phyloP scores from a whole-genome alignment of 1,140 invertebrate genomes.

The Micrasema minimum region DNA sequence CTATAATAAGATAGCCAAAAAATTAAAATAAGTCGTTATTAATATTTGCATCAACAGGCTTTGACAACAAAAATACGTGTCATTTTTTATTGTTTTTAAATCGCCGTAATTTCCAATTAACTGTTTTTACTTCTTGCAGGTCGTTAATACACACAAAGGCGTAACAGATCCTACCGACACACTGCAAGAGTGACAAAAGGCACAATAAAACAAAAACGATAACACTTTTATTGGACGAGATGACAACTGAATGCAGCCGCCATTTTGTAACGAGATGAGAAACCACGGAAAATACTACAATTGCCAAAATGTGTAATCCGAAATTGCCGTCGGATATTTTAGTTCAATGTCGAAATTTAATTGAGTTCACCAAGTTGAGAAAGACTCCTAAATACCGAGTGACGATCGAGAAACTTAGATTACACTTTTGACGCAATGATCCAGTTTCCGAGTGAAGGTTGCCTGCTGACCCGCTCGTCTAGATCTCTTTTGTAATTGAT shows the following conservation, averaged over 20 bases:
- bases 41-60: no score
- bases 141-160: no score
- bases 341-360: constrained; percentile 38
- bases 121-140: no score
- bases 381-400: constrained; percentile 30
- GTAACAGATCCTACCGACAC: no score
- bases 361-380: constrained; percentile 29
- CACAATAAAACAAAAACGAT: no score
- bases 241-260: background rate
- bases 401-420: constrained; percentile 36
- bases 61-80: no score
- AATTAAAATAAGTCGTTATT: no score
- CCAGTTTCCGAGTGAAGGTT: constrained; percentile 38
- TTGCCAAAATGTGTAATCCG: constrained; percentile 34
- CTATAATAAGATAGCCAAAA: no score
- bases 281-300: constrained; percentile 20
- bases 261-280: constrained; percentile 27
- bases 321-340: constrained; percentile 30
- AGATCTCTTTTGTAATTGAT: constrained; percentile 30
- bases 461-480: constrained; percentile 36
- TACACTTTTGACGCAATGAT: constrained; percentile 32
- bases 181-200: no score
- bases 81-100: no score
- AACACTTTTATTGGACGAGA: constrained; percentile 1
- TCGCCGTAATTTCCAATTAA: no score